Conservation (phyloP, 2,113 vertebrate genomes). For the Amblyopsis rosae region DNA sequence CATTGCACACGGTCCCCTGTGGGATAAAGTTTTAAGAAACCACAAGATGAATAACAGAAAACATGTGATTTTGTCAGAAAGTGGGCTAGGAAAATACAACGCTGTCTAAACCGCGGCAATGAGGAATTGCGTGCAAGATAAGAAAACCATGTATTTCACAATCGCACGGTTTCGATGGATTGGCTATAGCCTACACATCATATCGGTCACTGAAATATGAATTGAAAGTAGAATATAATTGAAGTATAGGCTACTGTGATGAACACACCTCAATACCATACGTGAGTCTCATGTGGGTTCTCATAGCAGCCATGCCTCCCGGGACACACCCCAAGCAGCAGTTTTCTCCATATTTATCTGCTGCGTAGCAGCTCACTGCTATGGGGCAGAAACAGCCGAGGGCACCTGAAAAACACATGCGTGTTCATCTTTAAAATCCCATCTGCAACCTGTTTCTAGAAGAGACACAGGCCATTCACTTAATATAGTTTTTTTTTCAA, state of each 20-base stretch:
- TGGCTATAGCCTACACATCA: neutral
- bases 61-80: conserved; percentile 26
- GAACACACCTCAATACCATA: conserved; percentile 80
- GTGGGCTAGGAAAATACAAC: neutral
- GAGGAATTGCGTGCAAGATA: neutral
- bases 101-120: conserved; percentile 15
- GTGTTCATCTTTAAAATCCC: neutral
- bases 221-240: neutral
- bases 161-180: neutral
- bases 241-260: neutral
- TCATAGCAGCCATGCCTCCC: conserved; percentile 76
- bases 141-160: conserved; percentile 2
- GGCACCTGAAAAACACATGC: conserved; percentile 54
- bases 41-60: conserved; percentile 3
- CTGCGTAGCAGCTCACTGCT: conserved; percentile 74
- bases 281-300: conserved; percentile 83
- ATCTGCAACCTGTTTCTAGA: too few relatives aligned
- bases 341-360: conserved; percentile 77
- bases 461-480: too few relatives aligned
- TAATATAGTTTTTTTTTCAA: too few relatives aligned
- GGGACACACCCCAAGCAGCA: conserved; percentile 73
- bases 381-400: conserved; percentile 71
- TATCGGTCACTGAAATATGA: neutral
- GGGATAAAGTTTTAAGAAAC: conserved; percentile 25
- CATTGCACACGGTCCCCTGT: conserved; percentile 80